A percentile compares a stretch with the other conserved stretches of the same genome.
Evolutionary conservation across 2,113 vertebrate genomes (phyloP).

Genomic region (Hippocampus comes): DNA sequence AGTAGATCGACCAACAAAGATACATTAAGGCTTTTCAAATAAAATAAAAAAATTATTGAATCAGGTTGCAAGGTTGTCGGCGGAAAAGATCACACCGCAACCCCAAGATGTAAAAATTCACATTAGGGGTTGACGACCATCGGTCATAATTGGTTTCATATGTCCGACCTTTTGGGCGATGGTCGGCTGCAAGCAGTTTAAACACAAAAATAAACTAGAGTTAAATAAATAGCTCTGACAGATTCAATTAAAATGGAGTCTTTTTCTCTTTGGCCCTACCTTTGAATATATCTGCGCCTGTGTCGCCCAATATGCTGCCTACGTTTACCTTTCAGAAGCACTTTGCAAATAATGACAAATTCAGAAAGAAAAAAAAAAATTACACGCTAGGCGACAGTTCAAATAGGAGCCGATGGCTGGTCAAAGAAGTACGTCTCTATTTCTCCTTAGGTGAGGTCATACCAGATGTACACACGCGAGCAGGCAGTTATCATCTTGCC

Average conservation of each 20-base stretch:
- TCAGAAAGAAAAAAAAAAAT: not conserved
- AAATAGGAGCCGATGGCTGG: not conserved
- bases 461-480: not conserved
- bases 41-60: not conserved
- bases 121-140: not conserved
- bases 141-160: not conserved
- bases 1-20: not conserved
- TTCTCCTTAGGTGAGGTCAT: not conserved
- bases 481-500: not conserved
- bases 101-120: not conserved
- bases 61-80: not conserved
- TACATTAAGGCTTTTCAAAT: not conserved
- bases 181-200: not conserved
- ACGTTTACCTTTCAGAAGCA: not conserved
- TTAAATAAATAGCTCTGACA: slow-evolving; percentile 1
- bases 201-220: not conserved
- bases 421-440: not conserved
- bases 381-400: not conserved
- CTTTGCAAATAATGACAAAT: not conserved
- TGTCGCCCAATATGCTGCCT: not conserved
- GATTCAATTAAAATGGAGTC: not conserved
- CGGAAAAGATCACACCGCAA: not conserved
- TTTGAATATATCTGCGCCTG: not conserved
- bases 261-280: not conserved
- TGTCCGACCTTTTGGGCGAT: not conserved